phyloP scores from a whole-genome alignment of 2,113 vertebrate species.

The Syrrhaptes paradoxus region DNA sequence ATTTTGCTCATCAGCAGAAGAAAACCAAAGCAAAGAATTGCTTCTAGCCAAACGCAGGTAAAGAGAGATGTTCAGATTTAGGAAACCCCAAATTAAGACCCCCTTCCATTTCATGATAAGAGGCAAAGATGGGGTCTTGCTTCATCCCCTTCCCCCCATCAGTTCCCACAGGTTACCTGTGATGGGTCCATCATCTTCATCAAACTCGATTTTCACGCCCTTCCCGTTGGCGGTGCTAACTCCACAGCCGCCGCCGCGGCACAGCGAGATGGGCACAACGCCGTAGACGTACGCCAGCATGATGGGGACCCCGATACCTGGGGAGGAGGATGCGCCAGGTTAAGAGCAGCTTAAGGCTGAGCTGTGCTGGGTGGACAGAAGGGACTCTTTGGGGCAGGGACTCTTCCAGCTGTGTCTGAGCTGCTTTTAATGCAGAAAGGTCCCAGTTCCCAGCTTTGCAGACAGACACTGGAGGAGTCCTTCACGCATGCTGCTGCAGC shows the following conservation, averaged over 20 bases:
- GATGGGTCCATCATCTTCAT: constrained; percentile 96
- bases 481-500: neutral
- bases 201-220: constrained; percentile 95
- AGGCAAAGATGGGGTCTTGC: neutral
- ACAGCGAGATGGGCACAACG: constrained; percentile 96
- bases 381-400: neutral
- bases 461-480: neutral
- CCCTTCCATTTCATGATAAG: neutral
- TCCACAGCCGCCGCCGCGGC: constrained; percentile 94
- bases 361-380: neutral
- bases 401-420: neutral
- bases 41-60: neutral
- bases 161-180: constrained; percentile 81
- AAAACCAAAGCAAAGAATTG: neutral
- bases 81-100: neutral
- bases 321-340: neutral
- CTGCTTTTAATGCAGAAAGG: neutral
- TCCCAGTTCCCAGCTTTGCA: neutral
- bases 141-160: neutral
- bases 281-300: constrained; percentile 99
- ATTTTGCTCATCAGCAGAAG: neutral
- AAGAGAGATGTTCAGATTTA: neutral
- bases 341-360: neutral
- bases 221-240: constrained; percentile 95
- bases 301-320: constrained; percentile 98